phyloP scores from a whole-genome alignment of 2,797 vertebrate species.

The Micrastur ruficollis region DNA sequence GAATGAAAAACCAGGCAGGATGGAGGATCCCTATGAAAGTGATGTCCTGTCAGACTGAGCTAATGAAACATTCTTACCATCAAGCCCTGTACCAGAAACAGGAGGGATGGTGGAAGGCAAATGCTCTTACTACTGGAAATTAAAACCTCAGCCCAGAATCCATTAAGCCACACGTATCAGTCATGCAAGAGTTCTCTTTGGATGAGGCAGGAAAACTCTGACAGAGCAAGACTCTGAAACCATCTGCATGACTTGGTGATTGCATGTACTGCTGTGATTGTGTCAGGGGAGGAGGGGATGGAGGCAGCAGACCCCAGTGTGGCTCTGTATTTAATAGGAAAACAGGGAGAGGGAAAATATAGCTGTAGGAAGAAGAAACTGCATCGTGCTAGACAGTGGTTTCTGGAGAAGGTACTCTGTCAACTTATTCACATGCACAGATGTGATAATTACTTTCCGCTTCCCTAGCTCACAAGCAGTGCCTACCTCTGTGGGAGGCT shows the following conservation, averaged over 20 bases:
- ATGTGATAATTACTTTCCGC: slow-evolving; percentile 14
- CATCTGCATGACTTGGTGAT: neutral
- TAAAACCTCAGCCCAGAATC: neutral
- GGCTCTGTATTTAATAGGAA: neutral
- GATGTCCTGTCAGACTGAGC: neutral
- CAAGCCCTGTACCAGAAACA: neutral
- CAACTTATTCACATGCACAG: neutral
- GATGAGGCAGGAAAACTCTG: neutral
- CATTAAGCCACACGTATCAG: neutral
- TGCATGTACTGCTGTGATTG: neutral
- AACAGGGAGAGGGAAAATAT: neutral
- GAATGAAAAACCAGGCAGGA: neutral
- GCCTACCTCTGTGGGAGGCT: neutral
- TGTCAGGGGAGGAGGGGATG: neutral
- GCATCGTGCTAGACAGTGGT: neutral
- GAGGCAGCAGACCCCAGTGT: neutral
- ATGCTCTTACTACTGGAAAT: neutral
- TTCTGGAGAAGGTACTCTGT: neutral
- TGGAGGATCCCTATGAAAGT: neutral
- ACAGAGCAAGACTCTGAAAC: neutral
- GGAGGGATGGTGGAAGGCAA: neutral
- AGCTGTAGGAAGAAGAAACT: neutral
- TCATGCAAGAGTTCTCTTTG: neutral
- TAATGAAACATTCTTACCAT: neutral
- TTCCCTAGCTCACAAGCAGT: neutral